These are phyloP conservation scores for Strix occidentalis DNA, from an alignment of 2,797 vertebrate species.

Conservation along the genomic window DNA sequence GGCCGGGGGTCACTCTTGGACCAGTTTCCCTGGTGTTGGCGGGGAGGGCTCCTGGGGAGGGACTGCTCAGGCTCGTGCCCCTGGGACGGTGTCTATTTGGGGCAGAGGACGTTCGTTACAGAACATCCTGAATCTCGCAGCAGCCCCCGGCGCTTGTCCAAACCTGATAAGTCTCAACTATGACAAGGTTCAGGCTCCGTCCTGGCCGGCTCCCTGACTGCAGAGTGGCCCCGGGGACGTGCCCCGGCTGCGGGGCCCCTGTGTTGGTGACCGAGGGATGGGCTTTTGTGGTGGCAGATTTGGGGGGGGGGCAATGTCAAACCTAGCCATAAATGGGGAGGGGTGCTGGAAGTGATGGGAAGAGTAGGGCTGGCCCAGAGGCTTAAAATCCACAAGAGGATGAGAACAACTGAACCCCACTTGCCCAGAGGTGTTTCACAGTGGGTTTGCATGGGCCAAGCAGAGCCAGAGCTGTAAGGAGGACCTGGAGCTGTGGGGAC, in stretches of 20 bases:
- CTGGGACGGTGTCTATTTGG: conserved; percentile 25
- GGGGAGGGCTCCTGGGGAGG: neutral
- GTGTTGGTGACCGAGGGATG: neutral
- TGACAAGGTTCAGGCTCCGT: conserved; percentile 40
- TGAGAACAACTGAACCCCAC: fast-evolving
- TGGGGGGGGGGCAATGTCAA: fast-evolving
- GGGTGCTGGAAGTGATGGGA: neutral
- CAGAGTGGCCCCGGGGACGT: neutral
- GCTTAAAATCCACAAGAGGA: neutral
- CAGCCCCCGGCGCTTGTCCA: conserved; percentile 52
- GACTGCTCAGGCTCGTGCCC: neutral
- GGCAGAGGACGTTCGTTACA: conserved; percentile 46
- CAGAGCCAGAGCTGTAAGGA: neutral
- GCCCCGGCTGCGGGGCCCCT: neutral
- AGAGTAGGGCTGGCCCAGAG: neutral
- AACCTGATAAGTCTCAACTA: conserved; percentile 59
- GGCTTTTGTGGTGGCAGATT: neutral
- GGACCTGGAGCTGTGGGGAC: neutral
- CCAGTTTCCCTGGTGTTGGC: neutral
- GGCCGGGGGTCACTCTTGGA: neutral
- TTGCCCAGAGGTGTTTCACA: neutral
- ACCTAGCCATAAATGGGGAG: neutral
- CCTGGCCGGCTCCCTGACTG: neutral
- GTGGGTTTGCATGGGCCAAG: neutral
- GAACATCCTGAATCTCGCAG: conserved; percentile 41